Base-by-base conservation (phyloP, 2,888 invertebrate genomes). In the Metellina segmentata region DNA sequence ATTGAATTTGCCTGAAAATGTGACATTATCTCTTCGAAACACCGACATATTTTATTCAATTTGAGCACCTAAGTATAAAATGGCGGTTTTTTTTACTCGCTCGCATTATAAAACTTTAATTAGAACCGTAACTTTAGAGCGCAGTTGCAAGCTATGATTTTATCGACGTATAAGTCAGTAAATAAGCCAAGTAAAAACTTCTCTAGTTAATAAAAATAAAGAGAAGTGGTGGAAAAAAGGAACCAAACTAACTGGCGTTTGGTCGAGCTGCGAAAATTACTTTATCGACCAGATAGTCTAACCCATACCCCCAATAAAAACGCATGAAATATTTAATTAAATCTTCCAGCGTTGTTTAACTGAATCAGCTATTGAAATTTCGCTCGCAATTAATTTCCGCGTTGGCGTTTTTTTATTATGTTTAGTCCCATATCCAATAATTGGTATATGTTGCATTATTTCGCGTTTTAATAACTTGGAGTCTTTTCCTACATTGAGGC, bases 271-370 rank as follows among this genome's bases (percentile, higher is more conserved):
- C 85, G 89, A 85, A 89, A 89, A 89, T 89, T 85, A 79, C 85
- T 85, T 85, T 89, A 89, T 89, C 89, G 89, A 89, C 83, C 83
- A 48, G 52, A 52, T 19, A 49, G 20, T 49, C 77, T 89, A 79
- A 85, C 85, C 89, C 72, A 51, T 51, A 75, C 69, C 71, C 79
- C 71, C 74, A 74, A 89, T 83, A 78, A 83, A 88, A 85, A 85
- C 89, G 61, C 85, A 89, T 89, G 89, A 89, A 85, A 89, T 89
- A 48, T 89, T 89, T 89, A 89, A 89, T 89, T 89, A 89, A 89
- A 89, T 89, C 85, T 89, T 71, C 79, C 53, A 79, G 71, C 89
- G 53, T 89, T 89, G 89, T 89, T 89, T 85, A 79, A 85, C 74
- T 79, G 85, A 89, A 89, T 89, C 89, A 85, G 89, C 83, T 83